phyloP scores from a whole-genome alignment of 1,140 invertebrate species.

The Lasaia peninsularis region DNA sequence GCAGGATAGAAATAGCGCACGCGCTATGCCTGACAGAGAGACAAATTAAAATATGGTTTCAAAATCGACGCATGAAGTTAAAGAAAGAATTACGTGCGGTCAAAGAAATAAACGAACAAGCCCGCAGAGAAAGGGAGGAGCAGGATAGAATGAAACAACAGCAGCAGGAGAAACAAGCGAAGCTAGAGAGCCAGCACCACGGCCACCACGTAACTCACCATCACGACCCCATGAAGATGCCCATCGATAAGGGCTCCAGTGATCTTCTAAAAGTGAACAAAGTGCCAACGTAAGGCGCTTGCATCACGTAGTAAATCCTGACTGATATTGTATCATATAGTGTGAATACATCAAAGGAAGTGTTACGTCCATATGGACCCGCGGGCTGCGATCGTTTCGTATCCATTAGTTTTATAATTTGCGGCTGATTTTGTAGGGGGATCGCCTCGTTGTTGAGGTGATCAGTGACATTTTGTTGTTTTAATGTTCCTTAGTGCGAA shows the following conservation, averaged over 20 bases:
- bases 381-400: slow-evolving; percentile 61
- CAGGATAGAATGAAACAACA: slow-evolving; percentile 94
- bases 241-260: slow-evolving; percentile 80
- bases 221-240: slow-evolving; percentile 79
- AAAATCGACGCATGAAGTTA: slow-evolving; percentile 98
- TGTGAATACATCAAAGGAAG: slow-evolving; percentile 68
- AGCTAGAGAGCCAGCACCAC: slow-evolving; percentile 80
- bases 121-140: slow-evolving; percentile 91
- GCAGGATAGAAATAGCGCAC: slow-evolving; percentile 98
- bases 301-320: slow-evolving; percentile 57
- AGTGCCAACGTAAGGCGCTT: slow-evolving; percentile 80
- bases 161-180: slow-evolving; percentile 90
- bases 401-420: slow-evolving; percentile 72
- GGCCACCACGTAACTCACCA: slow-evolving; percentile 77
- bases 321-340: slow-evolving; percentile 76
- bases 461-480: slow-evolving; percentile 53
- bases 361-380: slow-evolving; percentile 64
- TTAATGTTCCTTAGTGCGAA: slow-evolving; percentile 73
- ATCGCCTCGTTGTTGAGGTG: slow-evolving; percentile 57
- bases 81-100: slow-evolving; percentile 96
- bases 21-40: slow-evolving; percentile 96
- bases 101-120: slow-evolving; percentile 96
- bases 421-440: slow-evolving; percentile 53
- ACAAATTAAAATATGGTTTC: slow-evolving; percentile 99
- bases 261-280: slow-evolving; percentile 83